phyloP scores from a whole-genome alignment of 2,113 vertebrate genomes.

The Oceanodroma tethys region DNA sequence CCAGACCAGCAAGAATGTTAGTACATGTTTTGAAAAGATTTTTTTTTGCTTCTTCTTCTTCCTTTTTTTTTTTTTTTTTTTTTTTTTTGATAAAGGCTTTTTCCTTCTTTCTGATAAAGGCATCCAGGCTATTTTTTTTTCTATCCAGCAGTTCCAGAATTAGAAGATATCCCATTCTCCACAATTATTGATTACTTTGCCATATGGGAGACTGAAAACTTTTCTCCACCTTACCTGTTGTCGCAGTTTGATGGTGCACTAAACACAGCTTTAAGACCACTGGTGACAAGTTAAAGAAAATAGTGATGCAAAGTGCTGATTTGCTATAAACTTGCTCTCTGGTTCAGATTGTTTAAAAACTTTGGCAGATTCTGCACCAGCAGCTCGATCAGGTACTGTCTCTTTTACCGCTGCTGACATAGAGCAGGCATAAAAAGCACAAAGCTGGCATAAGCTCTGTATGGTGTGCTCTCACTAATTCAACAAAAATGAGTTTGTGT shows the following conservation, averaged over 20 bases:
- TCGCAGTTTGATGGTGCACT: background rate
- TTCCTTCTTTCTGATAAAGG: background rate
- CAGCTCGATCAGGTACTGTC: background rate
- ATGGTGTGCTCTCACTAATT: background rate
- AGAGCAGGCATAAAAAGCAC: background rate
- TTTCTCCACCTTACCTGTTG: background rate
- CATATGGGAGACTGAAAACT: background rate
- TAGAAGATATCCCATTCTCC: background rate
- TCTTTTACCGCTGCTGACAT: background rate
- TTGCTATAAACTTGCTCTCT: background rate
- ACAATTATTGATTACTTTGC: background rate
- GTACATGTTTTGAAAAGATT: background rate
- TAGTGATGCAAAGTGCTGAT: background rate
- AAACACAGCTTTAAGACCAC: background rate
- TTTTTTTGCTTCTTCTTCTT: background rate
- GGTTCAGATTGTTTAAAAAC: background rate
- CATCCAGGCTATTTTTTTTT: background rate
- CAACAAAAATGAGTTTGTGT: background rate
- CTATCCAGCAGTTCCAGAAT: background rate
- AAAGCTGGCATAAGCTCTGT: background rate
- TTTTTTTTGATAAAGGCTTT: too few relatives aligned
- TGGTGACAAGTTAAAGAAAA: background rate
- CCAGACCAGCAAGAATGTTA: background rate
- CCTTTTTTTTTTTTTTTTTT: background rate
- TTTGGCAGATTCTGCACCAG: background rate